phyloP scores from a whole-genome alignment of 2,888 invertebrate species.

The Nymphalis urticae region DNA sequence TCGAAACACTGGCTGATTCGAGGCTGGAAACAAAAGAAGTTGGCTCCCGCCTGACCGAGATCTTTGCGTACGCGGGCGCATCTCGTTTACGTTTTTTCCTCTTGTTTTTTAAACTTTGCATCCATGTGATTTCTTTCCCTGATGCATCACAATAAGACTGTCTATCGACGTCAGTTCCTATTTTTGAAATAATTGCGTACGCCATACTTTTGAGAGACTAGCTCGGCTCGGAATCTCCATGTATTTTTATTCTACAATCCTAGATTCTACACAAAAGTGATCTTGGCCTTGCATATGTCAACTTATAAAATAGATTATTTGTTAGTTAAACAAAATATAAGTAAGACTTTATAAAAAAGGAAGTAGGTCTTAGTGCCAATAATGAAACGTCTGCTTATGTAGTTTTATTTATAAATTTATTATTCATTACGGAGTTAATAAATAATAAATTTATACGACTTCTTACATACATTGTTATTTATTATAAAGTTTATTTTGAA shows the following conservation, averaged over 20 bases:
- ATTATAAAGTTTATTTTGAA: not conserved
- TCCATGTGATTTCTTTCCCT: slow-evolving; percentile 76
- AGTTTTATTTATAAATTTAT: too few species aligned
- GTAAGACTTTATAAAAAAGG: too few species aligned
- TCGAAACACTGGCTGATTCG: slow-evolving; percentile 80
- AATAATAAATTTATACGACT: too few species aligned
- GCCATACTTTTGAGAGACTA: slow-evolving; percentile 9
- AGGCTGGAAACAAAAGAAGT: slow-evolving; percentile 79
- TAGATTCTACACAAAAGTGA: too few species aligned
- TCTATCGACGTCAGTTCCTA: slow-evolving; percentile 74
- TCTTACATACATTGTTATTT: not conserved
- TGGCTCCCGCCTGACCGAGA: slow-evolving; percentile 80
- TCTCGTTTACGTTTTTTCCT: slow-evolving; percentile 64
- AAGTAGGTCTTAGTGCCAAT: too few species aligned
- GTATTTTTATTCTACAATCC: too few species aligned
- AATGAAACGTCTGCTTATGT: too few species aligned
- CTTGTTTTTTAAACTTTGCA: slow-evolving; percentile 61
- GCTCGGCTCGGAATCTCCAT: too few species aligned
- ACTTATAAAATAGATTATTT: too few species aligned
- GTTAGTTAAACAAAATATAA: too few species aligned
- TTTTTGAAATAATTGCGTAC: slow-evolving; percentile 63
- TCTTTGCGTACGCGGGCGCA: slow-evolving; percentile 76
- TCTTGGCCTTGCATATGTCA: too few species aligned
- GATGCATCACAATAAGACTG: slow-evolving; percentile 78
- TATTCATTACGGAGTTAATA: too few species aligned